Evolutionary conservation across 2,888 invertebrate species (phyloP).

Genomic region (Xanthorhoe designata): DNA sequence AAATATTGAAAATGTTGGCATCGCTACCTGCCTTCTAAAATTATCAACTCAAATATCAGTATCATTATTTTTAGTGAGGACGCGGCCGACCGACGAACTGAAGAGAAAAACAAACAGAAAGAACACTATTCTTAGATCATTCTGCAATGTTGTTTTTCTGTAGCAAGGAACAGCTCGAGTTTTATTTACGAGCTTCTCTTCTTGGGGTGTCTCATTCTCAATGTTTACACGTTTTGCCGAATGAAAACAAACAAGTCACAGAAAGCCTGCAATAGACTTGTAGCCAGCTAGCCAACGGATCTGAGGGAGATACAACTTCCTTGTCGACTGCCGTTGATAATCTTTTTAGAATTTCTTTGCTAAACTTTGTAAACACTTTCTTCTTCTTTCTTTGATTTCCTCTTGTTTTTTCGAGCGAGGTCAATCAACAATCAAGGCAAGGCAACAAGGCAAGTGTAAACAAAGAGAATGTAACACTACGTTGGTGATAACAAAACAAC

Average conservation of each 20-base stretch:
- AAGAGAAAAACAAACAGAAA: constrained; percentile 70
- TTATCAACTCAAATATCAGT: constrained; percentile 67
- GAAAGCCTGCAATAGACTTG: background rate
- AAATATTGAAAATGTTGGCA: constrained; percentile 68
- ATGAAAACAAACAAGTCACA: background rate
- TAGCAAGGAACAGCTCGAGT: constrained; percentile 27
- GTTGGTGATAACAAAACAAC: too few relatives aligned
- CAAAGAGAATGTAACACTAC: too few relatives aligned
- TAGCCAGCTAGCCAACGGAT: too few relatives aligned
- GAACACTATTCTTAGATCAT: constrained; percentile 50
- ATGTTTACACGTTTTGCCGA: background rate
- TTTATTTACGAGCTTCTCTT: background rate
- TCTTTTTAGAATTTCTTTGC: too few relatives aligned
- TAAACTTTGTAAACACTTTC: too few relatives aligned
- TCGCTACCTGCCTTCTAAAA: constrained; percentile 68
- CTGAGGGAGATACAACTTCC: too few relatives aligned
- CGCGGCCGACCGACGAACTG: constrained; percentile 54
- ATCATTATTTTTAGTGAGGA: constrained; percentile 79
- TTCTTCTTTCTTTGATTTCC: too few relatives aligned
- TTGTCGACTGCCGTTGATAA: too few relatives aligned
- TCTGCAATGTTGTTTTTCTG: constrained; percentile 12
- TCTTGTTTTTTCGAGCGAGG: too few relatives aligned
- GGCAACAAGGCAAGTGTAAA: too few relatives aligned
- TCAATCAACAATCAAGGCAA: too few relatives aligned
- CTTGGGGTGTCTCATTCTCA: background rate